Evolutionary conservation across 2,888 invertebrate genomes (phyloP), one percentile per base, ranked within the genome.

Genomic region (Leptura quadrifasciata): DNA sequence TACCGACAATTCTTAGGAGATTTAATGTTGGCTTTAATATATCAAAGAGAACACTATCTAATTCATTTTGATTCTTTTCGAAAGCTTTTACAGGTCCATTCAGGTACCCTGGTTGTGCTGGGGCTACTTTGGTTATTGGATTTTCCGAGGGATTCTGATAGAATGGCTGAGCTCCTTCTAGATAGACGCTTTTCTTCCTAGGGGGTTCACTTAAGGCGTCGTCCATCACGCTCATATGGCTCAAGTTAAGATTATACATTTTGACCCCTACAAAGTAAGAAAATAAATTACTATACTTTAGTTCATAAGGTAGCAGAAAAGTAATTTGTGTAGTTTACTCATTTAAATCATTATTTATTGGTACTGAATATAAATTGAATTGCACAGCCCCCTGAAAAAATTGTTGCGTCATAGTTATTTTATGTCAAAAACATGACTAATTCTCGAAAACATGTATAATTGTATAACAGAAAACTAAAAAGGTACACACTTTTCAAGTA

Each of bases 1-100:
- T 91, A 1, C 94, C 94, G 88, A 94, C 90, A 1, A 91, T 78
- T 24, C 92, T 90, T 67, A 91, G 81, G 58, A 91, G 86, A 79
- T 86, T 86, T 75, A 90, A 87, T 10, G 91, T 87, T 0, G 92
- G 91, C 24, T 89, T 90, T 76, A 91, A 85, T 10, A 87, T 87
- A 21, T 89, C 88, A 68, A 78, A 82, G 9, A 84, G 57, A 52
- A 60, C 77, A 39, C 82, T 82, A 10, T 79, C 70, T 9, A 77
- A 61, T n/a, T 75, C 69, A 1, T 17, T 12, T 60, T 67, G 71
- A 18, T 67, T 55, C 52, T 79, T 58, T n/a, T 79, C 39, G 71
- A 79, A 75, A 18, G 80, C 75, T 54, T 82, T 78, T 65, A 76
- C 61, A 47, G 82, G 69, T 20, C 76, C 35, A 69, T 76, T 78